Percentiles rank a stretch among this genome's conserved stretches.
Conservation (phyloP, 1,140 invertebrate genomes). For the Pogonomyrmex barbatus region DNA sequence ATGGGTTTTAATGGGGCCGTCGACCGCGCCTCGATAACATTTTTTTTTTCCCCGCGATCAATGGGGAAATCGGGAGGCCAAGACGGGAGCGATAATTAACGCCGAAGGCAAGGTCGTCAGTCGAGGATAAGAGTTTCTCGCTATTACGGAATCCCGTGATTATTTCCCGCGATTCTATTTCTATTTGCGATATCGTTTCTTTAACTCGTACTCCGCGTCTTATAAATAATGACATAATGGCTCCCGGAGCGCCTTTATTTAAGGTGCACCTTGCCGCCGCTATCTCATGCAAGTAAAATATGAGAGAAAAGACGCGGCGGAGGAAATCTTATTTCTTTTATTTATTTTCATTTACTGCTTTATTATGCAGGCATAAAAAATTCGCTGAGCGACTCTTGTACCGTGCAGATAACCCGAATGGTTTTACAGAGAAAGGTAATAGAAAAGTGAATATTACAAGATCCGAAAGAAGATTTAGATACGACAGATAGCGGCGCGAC, state of each 20-base stretch:
- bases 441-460: background rate
- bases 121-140: background rate
- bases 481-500: background rate
- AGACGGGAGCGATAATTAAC: slow-evolving; percentile 27
- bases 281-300: slow-evolving; percentile 16
- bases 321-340: slow-evolving; percentile 5
- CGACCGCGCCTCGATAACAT: background rate
- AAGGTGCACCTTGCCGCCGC: too few relatives aligned
- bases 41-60: slow-evolving; percentile 22
- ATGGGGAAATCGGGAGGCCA: slow-evolving; percentile 28
- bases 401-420: background rate
- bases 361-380: background rate
- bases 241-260: background rate
- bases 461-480: background rate
- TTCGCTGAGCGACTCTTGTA: background rate
- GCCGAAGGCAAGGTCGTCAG: slow-evolving; percentile 20
- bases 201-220: background rate
- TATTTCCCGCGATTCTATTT: background rate
- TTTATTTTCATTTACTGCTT: background rate
- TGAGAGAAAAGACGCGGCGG: background rate
- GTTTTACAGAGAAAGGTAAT: background rate
- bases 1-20: slow-evolving; percentile 19
- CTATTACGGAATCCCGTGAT: background rate
- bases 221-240: slow-evolving; percentile 19
- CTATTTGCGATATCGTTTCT: background rate